Evolutionary conservation across 2,888 invertebrate species (phyloP), one percentile per base, ranked within the genome.

Genomic region (Colostygia pectinataria): DNA sequence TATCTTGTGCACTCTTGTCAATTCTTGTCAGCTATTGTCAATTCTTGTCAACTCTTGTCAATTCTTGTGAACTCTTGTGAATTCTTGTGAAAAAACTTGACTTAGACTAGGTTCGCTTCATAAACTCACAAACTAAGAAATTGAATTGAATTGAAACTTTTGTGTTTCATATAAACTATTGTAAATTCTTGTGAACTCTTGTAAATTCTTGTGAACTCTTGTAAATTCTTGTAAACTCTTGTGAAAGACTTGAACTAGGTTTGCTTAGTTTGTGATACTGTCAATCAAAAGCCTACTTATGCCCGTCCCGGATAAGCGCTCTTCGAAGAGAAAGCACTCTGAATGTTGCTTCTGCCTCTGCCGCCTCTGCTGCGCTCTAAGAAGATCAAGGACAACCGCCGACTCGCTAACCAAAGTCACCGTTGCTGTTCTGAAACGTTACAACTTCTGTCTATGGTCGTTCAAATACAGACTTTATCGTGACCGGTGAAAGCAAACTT

Each of bases 381-480:
- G 89, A 20, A 72, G 84, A 34, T 77, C 79, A 2, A 71, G 77
- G 28, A 89, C 80, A 0, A 75, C 75, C 4, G 80, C 85, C 39
- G 87, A 85, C 15, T 83, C 89, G 0, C 58, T 85, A 4, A 82
- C 72, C 20, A 87, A 84, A 71, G 90, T 90, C 0, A 74, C 85
- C 0, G 80, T 80, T 0, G 66, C 75, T 27, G 90, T 89, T 1
- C 61, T 90, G 20, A 88, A 89, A 70, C 62, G 83, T 65, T 90
- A 90, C 68, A 89, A 82, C 65, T 90, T 77, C 68, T 89, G 90
- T 66, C 78, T 90, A 20, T 82, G 80, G 73, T 83, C 86, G 15
- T 89, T 89, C 58, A 90, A 89, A 59, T 90, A 86, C 60, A 83
- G 77, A 80, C 71, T 69, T 28, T 70, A 77, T 41, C 74, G 68